Percentiles rank a stretch among this genome's conserved stretches.
Conservation (phyloP, 2,113 vertebrate species). For the Pithys albifrons region DNA sequence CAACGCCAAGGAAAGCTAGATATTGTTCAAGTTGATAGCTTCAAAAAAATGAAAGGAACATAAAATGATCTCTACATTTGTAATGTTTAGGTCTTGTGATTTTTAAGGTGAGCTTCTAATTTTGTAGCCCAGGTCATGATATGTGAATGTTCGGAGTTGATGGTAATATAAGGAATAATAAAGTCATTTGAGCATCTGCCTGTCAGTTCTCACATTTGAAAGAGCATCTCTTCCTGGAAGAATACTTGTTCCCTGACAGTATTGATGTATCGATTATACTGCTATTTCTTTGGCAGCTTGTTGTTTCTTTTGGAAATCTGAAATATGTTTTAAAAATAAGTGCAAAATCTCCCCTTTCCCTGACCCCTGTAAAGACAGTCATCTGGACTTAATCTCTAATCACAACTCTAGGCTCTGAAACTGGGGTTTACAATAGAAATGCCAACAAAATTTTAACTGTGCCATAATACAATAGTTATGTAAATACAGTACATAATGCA, state of each 20-base stretch:
- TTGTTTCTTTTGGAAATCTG: slow-evolving; percentile 31
- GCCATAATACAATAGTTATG: neutral
- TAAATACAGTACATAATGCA: neutral
- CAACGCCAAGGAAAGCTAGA: neutral
- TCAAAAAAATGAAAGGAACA: neutral
- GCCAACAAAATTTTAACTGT: slow-evolving; percentile 2
- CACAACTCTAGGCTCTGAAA: neutral
- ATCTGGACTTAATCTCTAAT: neutral
- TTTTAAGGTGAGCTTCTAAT: neutral
- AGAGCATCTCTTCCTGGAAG: neutral
- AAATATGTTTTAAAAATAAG: slow-evolving; percentile 20
- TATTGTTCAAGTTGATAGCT: neutral
- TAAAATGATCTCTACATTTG: neutral
- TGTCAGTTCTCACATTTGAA: neutral
- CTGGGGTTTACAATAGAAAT: neutral
- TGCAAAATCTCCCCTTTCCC: neutral
- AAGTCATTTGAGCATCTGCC: neutral
- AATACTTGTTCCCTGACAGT: neutral
- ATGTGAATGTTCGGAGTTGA: neutral
- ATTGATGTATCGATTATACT: slow-evolving; percentile 18
- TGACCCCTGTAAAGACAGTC: neutral
- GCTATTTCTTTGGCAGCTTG: neutral
- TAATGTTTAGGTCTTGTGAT: neutral
- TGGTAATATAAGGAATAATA: neutral
- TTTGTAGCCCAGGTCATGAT: neutral